Base-by-base conservation (phyloP, 2,888 invertebrate species). In the Melangyna quadrimaculata region DNA sequence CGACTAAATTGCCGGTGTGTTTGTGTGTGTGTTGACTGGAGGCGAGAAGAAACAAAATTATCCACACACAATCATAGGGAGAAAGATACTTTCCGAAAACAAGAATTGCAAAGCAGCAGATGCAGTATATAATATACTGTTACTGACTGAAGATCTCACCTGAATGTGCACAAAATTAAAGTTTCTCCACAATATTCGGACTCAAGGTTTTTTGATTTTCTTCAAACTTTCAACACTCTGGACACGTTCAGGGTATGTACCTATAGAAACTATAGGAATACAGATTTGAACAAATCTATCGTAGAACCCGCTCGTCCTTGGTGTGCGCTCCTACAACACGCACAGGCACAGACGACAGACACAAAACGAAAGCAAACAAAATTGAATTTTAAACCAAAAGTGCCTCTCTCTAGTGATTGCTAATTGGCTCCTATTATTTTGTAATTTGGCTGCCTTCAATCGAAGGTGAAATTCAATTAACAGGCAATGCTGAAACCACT, bases 401-500 rank as follows among this genome's bases (percentile, higher is more conserved):
- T 81, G 78, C 81, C 81, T 78, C 77, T 78, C 83, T 80, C 75
- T 63, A 70, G 86, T 86, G 86, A 86, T 81, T 86, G 86, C 86
- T 86, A 86, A 86, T 86, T 86, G 86, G 81, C 86, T 86, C 78
- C 86, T 86, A 86, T 86, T 86, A 86, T 86, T 81, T 86, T 74
- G 86, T 81, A 86, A 81, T 86, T 86, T 86, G 86, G 77, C 73
- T 86, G 81, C 77, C 81, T 86, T 86, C 86, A 86, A 86, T 86
- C 86, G 86, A 86, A 86, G 86, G 81, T 81, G 81, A 86, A 86
- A 86, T 86, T 86, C 86, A 86, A 86, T 86, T 86, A 86, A 81
- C 86, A 81, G 77, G 81, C 81, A 81, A 78, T 80, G 81, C 73
- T 59, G 75, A 80, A 72, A 72, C 84, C 75, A 69, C 75, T 48